Evolutionary conservation across 2,888 invertebrate genomes (phyloP).

Genomic region (Papilio elwesi): DNA sequence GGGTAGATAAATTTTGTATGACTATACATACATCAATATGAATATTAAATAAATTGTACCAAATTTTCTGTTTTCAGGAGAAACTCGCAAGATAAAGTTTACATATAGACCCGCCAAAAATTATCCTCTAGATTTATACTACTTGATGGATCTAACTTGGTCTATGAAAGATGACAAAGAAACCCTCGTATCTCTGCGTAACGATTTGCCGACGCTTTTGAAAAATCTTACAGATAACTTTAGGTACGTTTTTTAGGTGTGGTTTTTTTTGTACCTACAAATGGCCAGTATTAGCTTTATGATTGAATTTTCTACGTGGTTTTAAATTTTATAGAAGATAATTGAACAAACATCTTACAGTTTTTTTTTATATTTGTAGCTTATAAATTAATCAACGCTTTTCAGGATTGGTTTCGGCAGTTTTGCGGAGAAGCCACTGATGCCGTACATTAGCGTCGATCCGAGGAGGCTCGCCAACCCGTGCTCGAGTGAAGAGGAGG

Average conservation of each 20-base stretch:
- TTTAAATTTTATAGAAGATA: no score
- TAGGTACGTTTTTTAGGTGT: conserved; percentile 63
- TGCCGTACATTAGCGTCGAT: conserved; percentile 87
- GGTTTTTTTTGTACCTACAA: no score
- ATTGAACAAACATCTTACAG: no score
- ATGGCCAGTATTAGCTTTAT: neutral
- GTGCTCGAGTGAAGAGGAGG: conserved; percentile 82
- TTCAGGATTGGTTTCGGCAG: conserved; percentile 88
- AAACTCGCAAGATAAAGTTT: conserved; percentile 85
- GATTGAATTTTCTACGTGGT: neutral
- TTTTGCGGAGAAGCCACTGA: conserved; percentile 90
- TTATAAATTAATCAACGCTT: neutral
- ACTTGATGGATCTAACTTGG: conserved; percentile 95
- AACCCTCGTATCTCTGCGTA: conserved; percentile 88
- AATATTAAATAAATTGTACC: no score
- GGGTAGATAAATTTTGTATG: no score
- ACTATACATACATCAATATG: no score
- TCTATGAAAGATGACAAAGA: conserved; percentile 95
- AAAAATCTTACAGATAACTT: conserved; percentile 88
- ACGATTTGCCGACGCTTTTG: conserved; percentile 84
- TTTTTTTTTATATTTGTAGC: neutral
- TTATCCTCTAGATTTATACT: conserved; percentile 94
- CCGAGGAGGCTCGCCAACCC: conserved; percentile 84
- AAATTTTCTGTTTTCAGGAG: conserved; percentile 71
- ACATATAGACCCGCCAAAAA: conserved; percentile 91